Conservation (phyloP, 2,797 vertebrate genomes). For the Mus caroli region DNA sequence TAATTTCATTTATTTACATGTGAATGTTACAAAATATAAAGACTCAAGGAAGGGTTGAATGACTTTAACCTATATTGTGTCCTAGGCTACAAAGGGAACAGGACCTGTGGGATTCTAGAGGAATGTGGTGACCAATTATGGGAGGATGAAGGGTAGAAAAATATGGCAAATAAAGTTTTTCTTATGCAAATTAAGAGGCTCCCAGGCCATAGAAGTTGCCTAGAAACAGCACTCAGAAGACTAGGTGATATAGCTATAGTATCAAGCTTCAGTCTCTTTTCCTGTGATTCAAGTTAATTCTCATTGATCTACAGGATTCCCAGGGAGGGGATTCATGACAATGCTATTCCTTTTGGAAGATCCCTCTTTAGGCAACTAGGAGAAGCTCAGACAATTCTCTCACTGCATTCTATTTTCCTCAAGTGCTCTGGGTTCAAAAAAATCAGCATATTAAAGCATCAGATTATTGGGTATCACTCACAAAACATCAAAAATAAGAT, state of each 20-base stretch:
- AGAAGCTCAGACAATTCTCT: not conserved
- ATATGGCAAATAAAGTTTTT: not conserved
- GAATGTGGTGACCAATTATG: not conserved
- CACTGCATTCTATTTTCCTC: not conserved
- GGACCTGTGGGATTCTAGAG: not conserved
- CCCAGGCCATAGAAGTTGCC: not conserved
- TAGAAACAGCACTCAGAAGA: not conserved
- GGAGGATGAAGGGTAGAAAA: not conserved
- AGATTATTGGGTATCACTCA: not conserved
- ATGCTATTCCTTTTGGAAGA: not conserved
- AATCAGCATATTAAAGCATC: not conserved
- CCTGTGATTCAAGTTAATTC: not conserved
- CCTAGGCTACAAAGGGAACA: not conserved
- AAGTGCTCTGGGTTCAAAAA: not conserved
- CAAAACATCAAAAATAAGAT: not conserved
- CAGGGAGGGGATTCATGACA: not conserved
- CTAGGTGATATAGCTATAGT: not conserved
- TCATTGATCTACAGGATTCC: not conserved
- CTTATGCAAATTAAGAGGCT: not conserved
- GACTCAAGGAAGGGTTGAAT: not conserved
- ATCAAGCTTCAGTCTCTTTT: not conserved
- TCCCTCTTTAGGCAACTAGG: not conserved
- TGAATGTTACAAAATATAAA: not conserved
- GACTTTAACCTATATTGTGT: not conserved
- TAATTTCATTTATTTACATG: not conserved